Evolutionary conservation across 2,797 vertebrate genomes (phyloP), one percentile per base, ranked within the genome.

Genomic region (Petrocephalus sullivani): DNA sequence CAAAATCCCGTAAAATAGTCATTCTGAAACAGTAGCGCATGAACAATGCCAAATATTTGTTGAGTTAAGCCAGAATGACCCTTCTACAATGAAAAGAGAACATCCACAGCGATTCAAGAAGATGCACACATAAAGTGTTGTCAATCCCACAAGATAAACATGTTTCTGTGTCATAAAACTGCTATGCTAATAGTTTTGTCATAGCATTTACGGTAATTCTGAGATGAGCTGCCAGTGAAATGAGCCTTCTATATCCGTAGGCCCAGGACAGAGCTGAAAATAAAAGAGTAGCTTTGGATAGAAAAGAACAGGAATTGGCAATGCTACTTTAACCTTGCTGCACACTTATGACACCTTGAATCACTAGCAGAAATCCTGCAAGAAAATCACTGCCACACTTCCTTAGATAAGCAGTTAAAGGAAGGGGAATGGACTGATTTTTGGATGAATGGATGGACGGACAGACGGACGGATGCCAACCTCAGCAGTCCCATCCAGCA

Each of bases 401-500:
- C 75, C 49, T 78, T 19, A 49, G 37, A 46, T 21, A n/a, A n/a
- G 41, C 75, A 9, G 41, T 81, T 49, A 81, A 19, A 49, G 75
- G 49, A 81, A 81, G n/a, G 37, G 16, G 16, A 19, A 61, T 61
- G 58, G 58, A n/a, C 19, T 5, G 19, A 58, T 58, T 16, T 16
- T 5, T n/a, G 19, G 57, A 5, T 58, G 57, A 33, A 37, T 16
- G 33, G 10, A 75, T 41, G 2, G 71, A 46, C 12, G 16, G 67
- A 41, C 19, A 14, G 71, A 37, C 14, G 12, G 61, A 71, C n/a
- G 75, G 7, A 46, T 10, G 6, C 95, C 94, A 91, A 99, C 98
- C 95, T 97, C 95, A 64, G 96, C 96, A 49, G 96, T 97, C 89
- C 98, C 98, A 88, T 98, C 98, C 94, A 99, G 90, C 90, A 99